These are phyloP conservation scores for Agrochola lychnidis DNA, from an alignment of 2,888 invertebrate species.

Conservation along the genomic window DNA sequence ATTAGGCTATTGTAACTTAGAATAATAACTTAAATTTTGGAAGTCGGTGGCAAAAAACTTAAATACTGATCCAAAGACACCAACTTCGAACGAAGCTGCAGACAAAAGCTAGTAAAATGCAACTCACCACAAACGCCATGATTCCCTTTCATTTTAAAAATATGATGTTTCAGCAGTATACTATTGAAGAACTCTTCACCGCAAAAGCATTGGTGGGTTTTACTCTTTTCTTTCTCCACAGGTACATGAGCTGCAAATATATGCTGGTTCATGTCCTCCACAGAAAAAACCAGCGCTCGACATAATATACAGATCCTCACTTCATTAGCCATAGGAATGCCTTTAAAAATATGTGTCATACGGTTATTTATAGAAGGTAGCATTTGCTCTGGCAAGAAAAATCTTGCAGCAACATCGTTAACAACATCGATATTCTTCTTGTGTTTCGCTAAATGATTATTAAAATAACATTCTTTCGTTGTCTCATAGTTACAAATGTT, in stretches of 20 bases:
- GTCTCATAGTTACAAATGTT: constrained; percentile 70
- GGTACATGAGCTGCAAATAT: constrained; percentile 66
- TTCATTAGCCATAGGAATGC: constrained; percentile 62
- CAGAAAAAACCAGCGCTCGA: constrained; percentile 71
- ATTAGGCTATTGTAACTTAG: too few relatives aligned
- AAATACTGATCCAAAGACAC: too few relatives aligned
- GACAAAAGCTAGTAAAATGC: neutral
- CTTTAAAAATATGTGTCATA: constrained; percentile 64
- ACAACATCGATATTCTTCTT: neutral
- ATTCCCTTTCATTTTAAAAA: constrained; percentile 70
- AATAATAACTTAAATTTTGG: too few relatives aligned
- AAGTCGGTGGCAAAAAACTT: too few relatives aligned
- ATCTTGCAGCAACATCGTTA: constrained; percentile 3
- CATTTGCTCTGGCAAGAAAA: constrained; percentile 51
- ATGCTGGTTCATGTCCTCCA: constrained; percentile 64
- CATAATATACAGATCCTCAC: constrained; percentile 77
- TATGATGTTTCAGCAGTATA: constrained; percentile 79
- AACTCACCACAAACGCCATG: constrained; percentile 63
- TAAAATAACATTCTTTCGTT: constrained; percentile 57
- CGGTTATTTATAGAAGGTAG: constrained; percentile 30
- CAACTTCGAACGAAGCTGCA: too few relatives aligned
- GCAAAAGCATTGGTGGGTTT: constrained; percentile 71
- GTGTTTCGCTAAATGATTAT: constrained; percentile 69
- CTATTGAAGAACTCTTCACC: constrained; percentile 75
- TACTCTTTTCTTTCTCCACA: neutral